Evolutionary conservation across 1,140 invertebrate species (phyloP), one percentile per base, ranked within the genome.

Genomic region (Proales similis): DNA sequence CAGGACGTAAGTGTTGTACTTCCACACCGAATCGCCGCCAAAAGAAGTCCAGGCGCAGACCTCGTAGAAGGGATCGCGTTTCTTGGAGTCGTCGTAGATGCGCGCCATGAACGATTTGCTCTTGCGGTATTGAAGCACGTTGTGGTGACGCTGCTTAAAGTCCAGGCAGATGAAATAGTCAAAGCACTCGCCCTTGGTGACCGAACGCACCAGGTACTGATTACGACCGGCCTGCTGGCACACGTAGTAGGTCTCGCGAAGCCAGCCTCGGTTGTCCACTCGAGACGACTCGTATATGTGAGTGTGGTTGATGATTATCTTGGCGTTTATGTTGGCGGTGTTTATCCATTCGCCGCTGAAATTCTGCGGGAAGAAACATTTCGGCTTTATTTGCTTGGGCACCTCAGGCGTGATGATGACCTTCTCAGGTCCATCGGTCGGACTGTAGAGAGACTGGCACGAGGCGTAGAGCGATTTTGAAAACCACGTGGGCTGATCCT

Each of bases 171-270:
- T 63, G 39, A 45, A 63, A 32, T 63, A 63, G 26, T 36, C 43
- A 24, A 63, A 63, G 27, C 61, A 63, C 32, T 63, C 61, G 7
- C 61, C 61, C 49, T 63, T 48, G 24, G 61, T 63, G 2, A 63
- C 20, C 2, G 61, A 22, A 12, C 39, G 19, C 4, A 63, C 61
- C 17, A 63, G 42, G 27, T 63, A 63, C 42, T 63, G 61, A 48
- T 47, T 47, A 26, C 61, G 61, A 38, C 43, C 32, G 4, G 45
- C 39, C 22, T 63, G 61, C 30, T 63, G 61, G 30, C 61, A 63
- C 11, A 63, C 61, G 32, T 63, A 63, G 26, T 48, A 63, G 1
- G 61, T 63, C 22, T 48, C 45, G 19, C 61, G 2, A 9, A 48
- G 20, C 61, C 61, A 63, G 12, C 61, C 61, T 19, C 61, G 61